Evolutionary conservation across 2,888 invertebrate genomes (phyloP).

Genomic region (Laspeyria flexula): DNA sequence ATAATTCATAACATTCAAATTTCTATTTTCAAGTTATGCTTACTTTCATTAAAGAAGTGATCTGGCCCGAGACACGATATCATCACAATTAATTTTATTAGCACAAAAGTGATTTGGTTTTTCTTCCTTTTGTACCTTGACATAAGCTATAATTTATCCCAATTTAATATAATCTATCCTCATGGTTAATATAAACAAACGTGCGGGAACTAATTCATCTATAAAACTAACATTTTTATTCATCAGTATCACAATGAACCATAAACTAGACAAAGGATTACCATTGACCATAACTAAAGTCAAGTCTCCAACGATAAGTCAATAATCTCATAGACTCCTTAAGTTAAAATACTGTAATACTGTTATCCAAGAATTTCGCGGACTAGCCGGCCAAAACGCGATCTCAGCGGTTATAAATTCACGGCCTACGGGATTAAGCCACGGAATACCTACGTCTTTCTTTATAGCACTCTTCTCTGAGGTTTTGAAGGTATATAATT

Average conservation of each 20-base stretch:
- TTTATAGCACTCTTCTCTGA: constrained; percentile 66
- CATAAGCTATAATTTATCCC: no score
- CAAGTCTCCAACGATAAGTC: constrained; percentile 6
- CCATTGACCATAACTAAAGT: neutral
- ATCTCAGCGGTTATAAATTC: constrained; percentile 69
- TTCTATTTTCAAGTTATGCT: no score
- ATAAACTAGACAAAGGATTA: neutral
- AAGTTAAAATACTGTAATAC: constrained; percentile 13
- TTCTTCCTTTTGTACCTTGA: no score
- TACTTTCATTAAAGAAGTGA: no score
- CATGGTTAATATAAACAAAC: no score
- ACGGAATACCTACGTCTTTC: constrained; percentile 64
- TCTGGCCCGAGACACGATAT: no score
- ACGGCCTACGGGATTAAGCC: constrained; percentile 64
- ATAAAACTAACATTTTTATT: neutral
- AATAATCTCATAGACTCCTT: constrained; percentile 9
- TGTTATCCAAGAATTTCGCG: constrained; percentile 42
- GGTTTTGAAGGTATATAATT: constrained; percentile 68
- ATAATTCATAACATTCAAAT: no score
- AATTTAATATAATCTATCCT: no score
- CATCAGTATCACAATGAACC: neutral
- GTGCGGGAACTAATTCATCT: neutral
- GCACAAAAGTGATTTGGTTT: no score
- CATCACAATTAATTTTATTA: no score
- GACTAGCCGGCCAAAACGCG: constrained; percentile 65